Conservation (phyloP, 2,888 invertebrate genomes). For the Himalopsyche tibetana region DNA sequence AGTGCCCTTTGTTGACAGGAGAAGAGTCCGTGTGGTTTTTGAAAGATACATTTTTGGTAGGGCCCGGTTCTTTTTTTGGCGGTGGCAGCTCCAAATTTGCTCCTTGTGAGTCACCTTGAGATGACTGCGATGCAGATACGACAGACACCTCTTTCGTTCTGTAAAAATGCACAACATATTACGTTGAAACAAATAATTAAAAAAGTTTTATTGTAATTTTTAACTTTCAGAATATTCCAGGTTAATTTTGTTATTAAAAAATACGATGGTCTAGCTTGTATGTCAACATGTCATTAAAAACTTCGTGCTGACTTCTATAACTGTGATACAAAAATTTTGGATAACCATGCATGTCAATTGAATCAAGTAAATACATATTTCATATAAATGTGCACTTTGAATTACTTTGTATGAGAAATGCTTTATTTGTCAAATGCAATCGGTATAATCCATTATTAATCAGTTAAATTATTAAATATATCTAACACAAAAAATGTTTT, state of each 20-base stretch:
- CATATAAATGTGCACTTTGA: too few relatives aligned
- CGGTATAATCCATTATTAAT: too few relatives aligned
- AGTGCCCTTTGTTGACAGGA: slow-evolving; percentile 64
- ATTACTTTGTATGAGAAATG: too few relatives aligned
- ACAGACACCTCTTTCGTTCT: slow-evolving; percentile 69
- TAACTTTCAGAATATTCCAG: too few relatives aligned
- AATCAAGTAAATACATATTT: too few relatives aligned
- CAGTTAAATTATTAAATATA: too few relatives aligned
- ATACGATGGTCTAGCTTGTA: background rate
- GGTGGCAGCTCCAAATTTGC: slow-evolving; percentile 44
- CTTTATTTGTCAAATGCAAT: too few relatives aligned
- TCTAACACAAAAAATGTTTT: too few relatives aligned
- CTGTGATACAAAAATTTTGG: too few relatives aligned
- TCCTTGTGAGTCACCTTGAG: slow-evolving; percentile 61
- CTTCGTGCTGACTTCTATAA: background rate
- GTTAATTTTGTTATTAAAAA: background rate
- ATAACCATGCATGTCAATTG: too few relatives aligned
- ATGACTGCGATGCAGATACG: slow-evolving; percentile 64
- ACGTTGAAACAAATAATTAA: background rate
- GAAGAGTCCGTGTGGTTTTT: slow-evolving; percentile 76
- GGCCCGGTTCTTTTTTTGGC: slow-evolving; percentile 71
- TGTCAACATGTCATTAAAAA: background rate
- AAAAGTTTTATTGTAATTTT: too few relatives aligned
- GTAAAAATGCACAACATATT: slow-evolving; percentile 69
- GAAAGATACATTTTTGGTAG: slow-evolving; percentile 76